phyloP scores from a whole-genome alignment of 2,888 invertebrate species.

The Agonopterix arenella region DNA sequence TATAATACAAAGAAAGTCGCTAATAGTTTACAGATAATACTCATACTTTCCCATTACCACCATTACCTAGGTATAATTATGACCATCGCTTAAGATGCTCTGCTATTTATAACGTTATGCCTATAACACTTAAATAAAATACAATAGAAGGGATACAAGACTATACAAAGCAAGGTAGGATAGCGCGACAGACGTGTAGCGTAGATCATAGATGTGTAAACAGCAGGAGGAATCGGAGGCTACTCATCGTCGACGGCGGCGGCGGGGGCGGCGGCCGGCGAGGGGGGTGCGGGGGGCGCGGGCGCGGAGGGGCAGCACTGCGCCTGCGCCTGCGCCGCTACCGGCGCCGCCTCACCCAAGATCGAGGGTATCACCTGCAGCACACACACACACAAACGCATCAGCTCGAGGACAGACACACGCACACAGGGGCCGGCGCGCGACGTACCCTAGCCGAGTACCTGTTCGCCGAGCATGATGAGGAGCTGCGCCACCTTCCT shows the following conservation, averaged over 20 bases:
- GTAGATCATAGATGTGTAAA: background rate
- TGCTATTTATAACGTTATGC: background rate
- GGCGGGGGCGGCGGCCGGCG: background rate
- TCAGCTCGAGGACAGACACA: background rate
- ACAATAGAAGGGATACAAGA: background rate
- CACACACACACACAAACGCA: background rate
- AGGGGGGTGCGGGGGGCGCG: background rate
- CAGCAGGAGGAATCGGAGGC: background rate
- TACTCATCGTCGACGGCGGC: background rate
- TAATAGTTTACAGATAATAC: too few relatives aligned
- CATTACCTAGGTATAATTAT: too few relatives aligned
- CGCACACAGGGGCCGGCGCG: background rate
- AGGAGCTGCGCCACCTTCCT: slow-evolving; percentile 21
- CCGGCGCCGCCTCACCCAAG: background rate
- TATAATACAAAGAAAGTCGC: too few relatives aligned
- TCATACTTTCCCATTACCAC: too few relatives aligned
- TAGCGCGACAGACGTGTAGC: background rate
- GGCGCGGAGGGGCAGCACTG: background rate
- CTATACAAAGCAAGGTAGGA: background rate
- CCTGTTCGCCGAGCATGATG: slow-evolving; percentile 20
- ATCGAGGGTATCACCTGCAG: background rate
- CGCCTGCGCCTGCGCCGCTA: background rate
- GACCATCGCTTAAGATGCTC: too few relatives aligned
- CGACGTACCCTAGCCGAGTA: slow-evolving; percentile 9
- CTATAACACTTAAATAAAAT: background rate